Base-by-base conservation (phyloP, 1,140 invertebrate species). In the Drosophila burlai region DNA sequence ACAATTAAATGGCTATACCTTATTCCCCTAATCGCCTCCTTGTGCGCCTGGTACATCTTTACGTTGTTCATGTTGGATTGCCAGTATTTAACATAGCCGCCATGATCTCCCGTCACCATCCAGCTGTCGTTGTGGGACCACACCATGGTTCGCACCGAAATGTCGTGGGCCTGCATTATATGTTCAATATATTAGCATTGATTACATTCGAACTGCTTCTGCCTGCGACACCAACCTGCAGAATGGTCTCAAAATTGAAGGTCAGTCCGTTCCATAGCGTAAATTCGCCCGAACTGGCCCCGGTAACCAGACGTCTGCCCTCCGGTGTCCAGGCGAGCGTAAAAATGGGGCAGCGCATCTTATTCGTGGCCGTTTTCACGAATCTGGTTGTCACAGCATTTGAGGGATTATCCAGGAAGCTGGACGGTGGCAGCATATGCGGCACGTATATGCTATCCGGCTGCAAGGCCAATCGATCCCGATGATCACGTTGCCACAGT, bases 1-100 rank as follows among this genome's bases (percentile, higher is more conserved):
- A 76, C 76, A 73, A 80, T 78, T 83, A 81, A 71, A 91, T 77
- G 91, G 93, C 93, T 94, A 95, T 96, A 99, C 97, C 97, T 98
- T 94, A 99, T 97, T 94, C 98, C 99, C 93, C 99, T 96, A 86
- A 99, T 97, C 72, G 99, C 97, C 95, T 99, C 99, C 96, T 99
- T 99, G 94, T 99, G 99, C 38, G 98, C 99, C 94, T 99, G 99
- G 95, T 99, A 99, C 98, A 99, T 99, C 95, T 99, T 99, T 21
- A 99, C 99, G 94, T 99, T 99, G 94, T 99, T 99, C 99, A 99
- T 99, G 94, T 99, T 99, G 80, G 98, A 98, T 95, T 99, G 99
- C 99, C 99, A 99, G 94, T 99, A 99, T 92, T 99, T 99, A 47
- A 99, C 98, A 93, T 98, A 99, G 38, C 99, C 99, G 50, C 97